Percentiles rank a stretch among this genome's conserved stretches.
Evolutionary conservation across 2,888 invertebrate genomes (phyloP).

Genomic region (Mactromeris polynyma): DNA sequence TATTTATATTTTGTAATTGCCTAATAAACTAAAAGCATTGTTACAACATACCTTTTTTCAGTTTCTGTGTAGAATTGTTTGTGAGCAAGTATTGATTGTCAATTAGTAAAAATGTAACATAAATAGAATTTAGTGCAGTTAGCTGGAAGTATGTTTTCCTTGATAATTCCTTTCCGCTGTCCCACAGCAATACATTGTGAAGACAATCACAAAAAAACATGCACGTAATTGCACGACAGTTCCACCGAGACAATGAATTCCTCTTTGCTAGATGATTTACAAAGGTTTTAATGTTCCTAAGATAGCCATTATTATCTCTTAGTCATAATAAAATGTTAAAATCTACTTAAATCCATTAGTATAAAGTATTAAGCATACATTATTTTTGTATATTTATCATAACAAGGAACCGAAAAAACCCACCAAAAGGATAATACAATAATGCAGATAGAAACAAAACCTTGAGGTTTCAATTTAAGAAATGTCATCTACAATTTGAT

Average conservation of each 20-base stretch:
- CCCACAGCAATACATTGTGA: neutral
- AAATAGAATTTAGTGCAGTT: too few species aligned
- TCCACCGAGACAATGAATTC: neutral
- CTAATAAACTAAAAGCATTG: too few species aligned
- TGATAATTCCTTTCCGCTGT: neutral
- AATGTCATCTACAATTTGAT: neutral
- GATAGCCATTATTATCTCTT: neutral
- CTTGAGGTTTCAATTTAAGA: neutral
- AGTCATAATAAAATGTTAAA: neutral
- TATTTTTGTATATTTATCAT: neutral
- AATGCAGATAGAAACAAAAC: neutral
- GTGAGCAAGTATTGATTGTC: too few species aligned
- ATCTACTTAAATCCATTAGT: constrained; percentile 15
- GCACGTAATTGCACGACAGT: neutral
- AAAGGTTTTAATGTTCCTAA: neutral
- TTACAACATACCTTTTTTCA: too few species aligned
- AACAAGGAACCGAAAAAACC: too few species aligned
- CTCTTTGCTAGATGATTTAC: neutral
- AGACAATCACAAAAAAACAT: neutral
- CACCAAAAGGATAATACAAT: neutral
- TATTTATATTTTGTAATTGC: too few species aligned
- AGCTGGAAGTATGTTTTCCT: neutral
- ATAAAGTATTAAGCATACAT: neutral
- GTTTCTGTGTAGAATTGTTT: too few species aligned
- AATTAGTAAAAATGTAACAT: too few species aligned